A percentile compares a stretch with the other conserved stretches of the same genome.
Evolutionary conservation across 2,888 invertebrate genomes (phyloP).

Genomic region (Luffia ferchaultella): DNA sequence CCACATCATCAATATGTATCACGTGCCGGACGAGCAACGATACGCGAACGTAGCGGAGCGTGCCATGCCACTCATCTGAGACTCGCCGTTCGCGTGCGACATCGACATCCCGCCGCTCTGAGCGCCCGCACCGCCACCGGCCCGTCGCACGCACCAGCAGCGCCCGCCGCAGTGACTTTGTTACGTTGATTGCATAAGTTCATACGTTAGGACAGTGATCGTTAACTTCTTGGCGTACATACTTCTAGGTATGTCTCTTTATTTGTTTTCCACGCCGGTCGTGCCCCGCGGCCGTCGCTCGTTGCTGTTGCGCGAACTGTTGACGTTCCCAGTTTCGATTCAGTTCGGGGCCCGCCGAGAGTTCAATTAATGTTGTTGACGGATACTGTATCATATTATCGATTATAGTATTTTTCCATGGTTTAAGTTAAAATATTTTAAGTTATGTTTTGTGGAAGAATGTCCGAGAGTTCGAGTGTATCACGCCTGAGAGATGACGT

Average conservation of each 20-base stretch:
- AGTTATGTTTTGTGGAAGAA: slow-evolving; percentile 49
- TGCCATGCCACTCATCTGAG: slow-evolving; percentile 71
- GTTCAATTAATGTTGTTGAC: slow-evolving; percentile 59
- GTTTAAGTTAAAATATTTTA: slow-evolving; percentile 57
- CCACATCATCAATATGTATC: slow-evolving; percentile 74
- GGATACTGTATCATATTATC: slow-evolving; percentile 57
- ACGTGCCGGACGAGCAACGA: slow-evolving; percentile 71
- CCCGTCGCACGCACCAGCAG: background rate
- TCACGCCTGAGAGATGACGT: slow-evolving; percentile 43
- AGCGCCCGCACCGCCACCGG: slow-evolving; percentile 62
- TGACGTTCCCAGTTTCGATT: slow-evolving; percentile 22
- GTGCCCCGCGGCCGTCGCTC: slow-evolving; percentile 30
- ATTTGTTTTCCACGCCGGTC: slow-evolving; percentile 37
- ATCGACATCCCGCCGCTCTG: slow-evolving; percentile 71
- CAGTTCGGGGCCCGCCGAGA: slow-evolving; percentile 26
- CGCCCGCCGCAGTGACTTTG: slow-evolving; percentile 35
- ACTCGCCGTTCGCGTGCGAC: slow-evolving; percentile 72
- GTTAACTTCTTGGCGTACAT: slow-evolving; percentile 49
- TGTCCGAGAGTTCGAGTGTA: slow-evolving; percentile 34
- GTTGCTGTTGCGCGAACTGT: slow-evolving; percentile 52
- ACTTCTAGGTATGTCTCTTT: slow-evolving; percentile 58
- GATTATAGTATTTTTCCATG: slow-evolving; percentile 61
- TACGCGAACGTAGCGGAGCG: slow-evolving; percentile 68
- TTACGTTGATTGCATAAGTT: slow-evolving; percentile 30
- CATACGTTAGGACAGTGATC: slow-evolving; percentile 50